These are phyloP conservation scores for Luehdorfia chinensis DNA, from an alignment of 1,140 invertebrate genomes.

Conservation along the genomic window DNA sequence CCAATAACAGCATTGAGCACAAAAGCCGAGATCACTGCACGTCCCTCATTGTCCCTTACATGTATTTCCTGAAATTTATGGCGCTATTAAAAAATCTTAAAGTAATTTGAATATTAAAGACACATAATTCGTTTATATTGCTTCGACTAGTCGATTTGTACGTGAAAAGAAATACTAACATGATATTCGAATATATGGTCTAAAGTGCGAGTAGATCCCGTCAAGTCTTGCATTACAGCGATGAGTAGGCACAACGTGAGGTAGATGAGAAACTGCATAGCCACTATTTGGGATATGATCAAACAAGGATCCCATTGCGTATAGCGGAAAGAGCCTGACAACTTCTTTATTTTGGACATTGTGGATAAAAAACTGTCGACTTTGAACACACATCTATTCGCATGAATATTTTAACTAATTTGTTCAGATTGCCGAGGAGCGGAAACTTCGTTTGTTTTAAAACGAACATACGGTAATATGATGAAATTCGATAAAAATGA, in stretches of 20 bases:
- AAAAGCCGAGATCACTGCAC: slow-evolving; percentile 88
- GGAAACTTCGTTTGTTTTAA: neutral
- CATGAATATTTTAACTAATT: neutral
- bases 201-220: slow-evolving; percentile 86
- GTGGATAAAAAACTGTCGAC: neutral
- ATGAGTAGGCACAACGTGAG: slow-evolving; percentile 89
- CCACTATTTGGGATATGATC: slow-evolving; percentile 93
- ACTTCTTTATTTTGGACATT: slow-evolving; percentile 72
- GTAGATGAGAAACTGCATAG: slow-evolving; percentile 92
- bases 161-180: slow-evolving; percentile 83
- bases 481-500: slow-evolving; percentile 4
- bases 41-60: slow-evolving; percentile 86
- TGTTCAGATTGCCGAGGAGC: too few species aligned
- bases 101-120: too few species aligned
- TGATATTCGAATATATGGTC: slow-evolving; percentile 95
- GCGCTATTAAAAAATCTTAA: too few species aligned
- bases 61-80: slow-evolving; percentile 93
- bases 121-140: too few species aligned
- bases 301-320: slow-evolving; percentile 96
- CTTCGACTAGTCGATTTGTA: too few species aligned
- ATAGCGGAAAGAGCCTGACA: slow-evolving; percentile 90
- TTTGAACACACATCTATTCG: neutral
- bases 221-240: slow-evolving; percentile 85
- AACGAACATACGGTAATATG: neutral
- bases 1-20: slow-evolving; percentile 88